phyloP scores from a whole-genome alignment of 2,888 invertebrate genomes.

The Alviniconcha strummeri region DNA sequence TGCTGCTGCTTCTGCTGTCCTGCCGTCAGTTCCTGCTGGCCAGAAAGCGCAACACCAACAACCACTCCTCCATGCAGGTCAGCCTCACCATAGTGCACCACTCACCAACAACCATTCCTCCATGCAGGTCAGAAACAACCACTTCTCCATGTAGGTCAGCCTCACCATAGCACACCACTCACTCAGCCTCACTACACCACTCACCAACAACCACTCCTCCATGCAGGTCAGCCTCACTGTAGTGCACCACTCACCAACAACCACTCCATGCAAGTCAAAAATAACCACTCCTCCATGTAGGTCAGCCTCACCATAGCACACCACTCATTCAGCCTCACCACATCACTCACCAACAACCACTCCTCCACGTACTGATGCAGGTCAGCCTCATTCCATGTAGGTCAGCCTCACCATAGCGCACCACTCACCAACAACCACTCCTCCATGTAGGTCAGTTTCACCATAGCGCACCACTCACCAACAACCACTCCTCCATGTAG shows the following conservation, averaged over 20 bases:
- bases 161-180: not conserved
- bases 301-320: conserved; percentile 10
- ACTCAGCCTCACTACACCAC: not conserved
- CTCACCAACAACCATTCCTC: not conserved
- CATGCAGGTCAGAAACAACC: conserved; percentile 35
- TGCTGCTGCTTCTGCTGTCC: conserved; percentile 54
- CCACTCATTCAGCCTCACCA: too few species aligned
- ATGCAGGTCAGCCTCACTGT: conserved; percentile 27
- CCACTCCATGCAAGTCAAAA: conserved; percentile 31
- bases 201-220: not conserved
- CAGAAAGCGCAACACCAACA: conserved; percentile 47
- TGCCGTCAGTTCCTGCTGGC: conserved; percentile 55
- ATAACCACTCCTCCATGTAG: conserved; percentile 23
- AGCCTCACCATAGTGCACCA: not conserved
- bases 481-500: too few species aligned
- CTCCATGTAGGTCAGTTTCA: too few species aligned
- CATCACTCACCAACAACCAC: too few species aligned
- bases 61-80: conserved; percentile 34
- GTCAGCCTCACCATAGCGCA: too few species aligned
- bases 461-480: too few species aligned
- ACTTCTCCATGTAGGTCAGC: conserved; percentile 34
- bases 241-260: not conserved
- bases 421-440: too few species aligned
- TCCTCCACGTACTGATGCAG: too few species aligned
- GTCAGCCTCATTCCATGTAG: too few species aligned